Conservation (phyloP, 1,140 invertebrate genomes). For the Rhynchophorus ferrugineus region DNA sequence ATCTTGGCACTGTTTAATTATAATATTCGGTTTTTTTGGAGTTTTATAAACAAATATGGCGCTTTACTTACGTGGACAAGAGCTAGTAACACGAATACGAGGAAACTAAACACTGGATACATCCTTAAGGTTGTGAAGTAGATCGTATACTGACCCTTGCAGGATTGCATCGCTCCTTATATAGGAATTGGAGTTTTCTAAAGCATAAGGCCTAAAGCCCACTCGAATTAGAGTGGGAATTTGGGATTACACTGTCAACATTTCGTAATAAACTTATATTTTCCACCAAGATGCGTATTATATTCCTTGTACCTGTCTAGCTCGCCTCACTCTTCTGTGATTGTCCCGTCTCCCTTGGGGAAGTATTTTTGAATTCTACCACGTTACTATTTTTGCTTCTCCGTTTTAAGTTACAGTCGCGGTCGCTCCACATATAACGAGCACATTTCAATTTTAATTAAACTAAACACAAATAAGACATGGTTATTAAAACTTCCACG, state of each 20-base stretch:
- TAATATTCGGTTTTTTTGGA: conserved; percentile 4
- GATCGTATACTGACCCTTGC: background rate
- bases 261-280: conserved; percentile 11
- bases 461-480: background rate
- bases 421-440: background rate
- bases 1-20: conserved; percentile 27
- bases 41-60: no score
- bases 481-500: background rate
- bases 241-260: conserved; percentile 30
- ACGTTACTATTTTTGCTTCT: background rate
- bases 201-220: conserved; percentile 26
- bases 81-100: conserved; percentile 11
- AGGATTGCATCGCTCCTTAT: no score
- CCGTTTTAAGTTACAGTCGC: background rate
- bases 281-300: conserved; percentile 4
- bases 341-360: background rate
- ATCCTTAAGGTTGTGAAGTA: conserved; percentile 1
- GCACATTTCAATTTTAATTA: background rate
- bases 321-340: background rate
- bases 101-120: conserved; percentile 3
- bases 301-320: background rate
- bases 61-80: conserved; percentile 17
- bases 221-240: conserved; percentile 35
- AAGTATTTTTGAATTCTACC: background rate
- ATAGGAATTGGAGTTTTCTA: conserved; percentile 26